phyloP scores from a whole-genome alignment of 2,113 vertebrate species.

The Zosterops pallidus region DNA sequence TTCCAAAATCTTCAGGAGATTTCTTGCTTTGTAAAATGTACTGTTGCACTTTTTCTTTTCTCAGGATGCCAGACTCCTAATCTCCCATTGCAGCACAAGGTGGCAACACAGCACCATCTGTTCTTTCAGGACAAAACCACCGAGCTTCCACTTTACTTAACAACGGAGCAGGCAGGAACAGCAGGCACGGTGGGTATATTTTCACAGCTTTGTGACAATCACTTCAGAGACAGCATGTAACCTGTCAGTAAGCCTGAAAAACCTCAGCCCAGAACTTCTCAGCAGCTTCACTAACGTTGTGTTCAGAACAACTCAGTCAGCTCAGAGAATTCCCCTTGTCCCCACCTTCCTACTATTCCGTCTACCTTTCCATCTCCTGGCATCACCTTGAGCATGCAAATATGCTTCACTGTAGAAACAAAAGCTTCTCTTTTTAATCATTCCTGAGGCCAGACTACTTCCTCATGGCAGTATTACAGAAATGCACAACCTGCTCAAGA shows the following conservation, averaged over 20 bases:
- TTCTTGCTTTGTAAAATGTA: neutral
- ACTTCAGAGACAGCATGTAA: neutral
- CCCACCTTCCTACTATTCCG: neutral
- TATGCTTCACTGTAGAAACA: neutral
- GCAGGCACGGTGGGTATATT: rapidly evolving
- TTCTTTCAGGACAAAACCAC: neutral
- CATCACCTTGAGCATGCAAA: neutral
- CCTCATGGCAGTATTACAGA: neutral
- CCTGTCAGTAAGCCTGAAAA: neutral
- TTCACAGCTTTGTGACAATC: neutral
- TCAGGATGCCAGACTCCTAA: neutral
- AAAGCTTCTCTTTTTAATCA: neutral
- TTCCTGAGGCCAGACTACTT: neutral
- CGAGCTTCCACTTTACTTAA: neutral
- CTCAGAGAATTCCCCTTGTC: neutral
- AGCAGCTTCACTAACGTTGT: neutral
- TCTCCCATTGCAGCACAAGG: conserved; percentile 53
- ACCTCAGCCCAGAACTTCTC: neutral
- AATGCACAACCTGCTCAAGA: neutral
- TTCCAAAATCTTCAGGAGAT: neutral
- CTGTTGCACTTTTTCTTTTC: neutral
- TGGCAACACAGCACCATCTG: conserved; percentile 44
- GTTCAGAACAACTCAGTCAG: neutral
- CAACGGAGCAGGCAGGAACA: neutral
- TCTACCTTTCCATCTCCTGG: neutral